phyloP scores from a whole-genome alignment of 2,888 invertebrate genomes.

The Eupithecia subumbrata region DNA sequence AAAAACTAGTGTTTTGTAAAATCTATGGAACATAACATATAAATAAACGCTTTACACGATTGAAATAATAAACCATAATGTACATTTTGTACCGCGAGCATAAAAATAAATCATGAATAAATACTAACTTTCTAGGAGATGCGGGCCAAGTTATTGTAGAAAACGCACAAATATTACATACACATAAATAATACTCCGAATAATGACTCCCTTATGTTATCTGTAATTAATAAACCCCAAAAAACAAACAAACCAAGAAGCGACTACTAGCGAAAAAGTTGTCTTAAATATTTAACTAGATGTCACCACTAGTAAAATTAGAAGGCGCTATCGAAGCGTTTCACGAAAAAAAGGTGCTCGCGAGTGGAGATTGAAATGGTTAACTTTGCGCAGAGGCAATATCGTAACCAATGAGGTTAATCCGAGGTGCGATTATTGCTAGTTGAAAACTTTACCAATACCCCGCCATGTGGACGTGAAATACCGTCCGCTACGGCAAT shows the following conservation, averaged over 20 bases:
- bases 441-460: conserved; percentile 93
- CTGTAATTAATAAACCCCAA: not conserved
- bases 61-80: too few species aligned
- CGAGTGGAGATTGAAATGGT: conserved; percentile 34
- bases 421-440: conserved; percentile 96
- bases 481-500: conserved; percentile 69
- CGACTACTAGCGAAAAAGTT: not conserved
- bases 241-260: not conserved
- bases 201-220: not conserved
- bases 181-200: not conserved
- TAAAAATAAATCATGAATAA: not conserved
- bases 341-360: not conserved
- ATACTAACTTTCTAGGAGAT: not conserved
- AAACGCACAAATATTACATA: not conserved
- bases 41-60: too few species aligned
- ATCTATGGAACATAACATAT: not conserved
- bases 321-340: conserved; percentile 32
- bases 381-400: conserved; percentile 96
- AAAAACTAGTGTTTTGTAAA: not conserved
- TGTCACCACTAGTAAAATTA: conserved; percentile 24
- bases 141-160: not conserved
- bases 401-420: conserved; percentile 96
- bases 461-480: conserved; percentile 81
- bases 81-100: too few species aligned
- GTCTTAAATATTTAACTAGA: conserved; percentile 14